Percentiles rank a stretch among this genome's conserved stretches.
Conservation (phyloP, 2,113 vertebrate genomes). For the Orycteropus afer region DNA sequence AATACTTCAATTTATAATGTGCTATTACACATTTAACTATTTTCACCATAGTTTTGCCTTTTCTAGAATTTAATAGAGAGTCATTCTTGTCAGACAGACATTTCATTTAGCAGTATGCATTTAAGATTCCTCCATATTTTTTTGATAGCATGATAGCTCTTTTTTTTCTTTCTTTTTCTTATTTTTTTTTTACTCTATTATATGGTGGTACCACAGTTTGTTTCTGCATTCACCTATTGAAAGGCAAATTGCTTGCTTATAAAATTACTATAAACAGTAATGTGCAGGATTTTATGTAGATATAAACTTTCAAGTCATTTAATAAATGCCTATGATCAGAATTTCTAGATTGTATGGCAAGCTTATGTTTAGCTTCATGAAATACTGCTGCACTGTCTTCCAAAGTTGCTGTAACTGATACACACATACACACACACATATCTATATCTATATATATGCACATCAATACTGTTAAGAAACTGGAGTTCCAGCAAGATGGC, state of each 20-base stretch:
- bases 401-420: not conserved
- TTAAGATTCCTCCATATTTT: no score
- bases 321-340: not conserved
- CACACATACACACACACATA: no score
- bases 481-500: no score
- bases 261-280: not conserved
- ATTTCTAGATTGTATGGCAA: not conserved
- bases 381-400: not conserved
- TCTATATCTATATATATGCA: no score
- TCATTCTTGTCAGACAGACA: no score
- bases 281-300: not conserved
- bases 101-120: no score
- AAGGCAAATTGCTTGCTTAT: not conserved
- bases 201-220: not conserved
- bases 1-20: no score
- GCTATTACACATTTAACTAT: no score
- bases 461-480: no score
- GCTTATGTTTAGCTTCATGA: not conserved
- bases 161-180: not conserved
- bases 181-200: not conserved
- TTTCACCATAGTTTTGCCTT: not conserved
- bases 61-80: not conserved
- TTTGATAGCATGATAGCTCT: no score
- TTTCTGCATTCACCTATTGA: not conserved
- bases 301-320: not conserved